Percentiles rank a stretch among this genome's conserved stretches.
Evolutionary conservation across 2,888 invertebrate genomes (phyloP).

Genomic region (Metellina segmentata): DNA sequence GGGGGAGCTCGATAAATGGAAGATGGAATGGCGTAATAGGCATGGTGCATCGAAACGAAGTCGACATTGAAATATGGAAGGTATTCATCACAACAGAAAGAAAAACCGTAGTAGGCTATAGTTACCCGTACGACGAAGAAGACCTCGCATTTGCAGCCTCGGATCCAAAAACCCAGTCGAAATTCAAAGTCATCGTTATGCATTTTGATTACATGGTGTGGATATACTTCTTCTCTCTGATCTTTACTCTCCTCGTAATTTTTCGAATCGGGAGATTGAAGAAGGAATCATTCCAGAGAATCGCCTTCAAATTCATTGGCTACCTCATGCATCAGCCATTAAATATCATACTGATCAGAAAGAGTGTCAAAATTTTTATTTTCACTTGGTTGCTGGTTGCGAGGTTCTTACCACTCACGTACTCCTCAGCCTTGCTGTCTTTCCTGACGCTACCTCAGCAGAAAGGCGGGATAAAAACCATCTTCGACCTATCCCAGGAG

Average conservation of each 20-base stretch:
- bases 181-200: slow-evolving; percentile 7
- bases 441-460: slow-evolving; percentile 40
- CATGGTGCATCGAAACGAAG: slow-evolving; percentile 77
- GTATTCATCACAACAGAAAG: slow-evolving; percentile 83
- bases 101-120: slow-evolving; percentile 83
- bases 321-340: slow-evolving; percentile 29
- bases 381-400: slow-evolving; percentile 12
- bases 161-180: slow-evolving; percentile 13
- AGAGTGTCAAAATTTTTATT: slow-evolving; percentile 11
- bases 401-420: slow-evolving; percentile 22
- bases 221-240: neutral
- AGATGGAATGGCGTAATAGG: slow-evolving; percentile 78
- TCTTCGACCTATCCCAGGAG: slow-evolving; percentile 21
- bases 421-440: slow-evolving; percentile 35
- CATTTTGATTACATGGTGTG: slow-evolving; percentile 38
- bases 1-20: slow-evolving; percentile 23
- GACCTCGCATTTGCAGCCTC: slow-evolving; percentile 37
- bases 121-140: slow-evolving; percentile 79
- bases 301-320: slow-evolving; percentile 1
- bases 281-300: neutral
- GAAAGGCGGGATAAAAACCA: neutral
- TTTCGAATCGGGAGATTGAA: neutral
- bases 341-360: neutral
- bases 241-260: neutral
- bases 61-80: slow-evolving; percentile 83